Conservation (phyloP, 2,888 invertebrate species). For the Gymnoscelis rufifasciata region DNA sequence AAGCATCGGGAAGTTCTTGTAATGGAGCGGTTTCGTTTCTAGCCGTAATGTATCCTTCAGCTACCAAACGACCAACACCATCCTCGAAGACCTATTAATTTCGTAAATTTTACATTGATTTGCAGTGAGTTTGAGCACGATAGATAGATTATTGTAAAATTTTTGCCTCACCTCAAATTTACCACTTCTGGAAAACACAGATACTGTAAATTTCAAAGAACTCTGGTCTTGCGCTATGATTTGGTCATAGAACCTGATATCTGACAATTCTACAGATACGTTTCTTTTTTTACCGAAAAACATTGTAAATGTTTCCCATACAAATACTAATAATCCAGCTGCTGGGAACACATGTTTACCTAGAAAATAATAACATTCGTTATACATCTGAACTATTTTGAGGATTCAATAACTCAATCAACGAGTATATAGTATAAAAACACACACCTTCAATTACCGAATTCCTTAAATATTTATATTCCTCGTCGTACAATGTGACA, state of each 20-base stretch:
- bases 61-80: slow-evolving; percentile 3
- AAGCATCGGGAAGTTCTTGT: neutral
- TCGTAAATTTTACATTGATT: neutral
- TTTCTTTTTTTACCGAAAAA: slow-evolving; percentile 75
- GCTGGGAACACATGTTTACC: slow-evolving; percentile 86
- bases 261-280: slow-evolving; percentile 83
- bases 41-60: slow-evolving; percentile 8
- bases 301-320: slow-evolving; percentile 85
- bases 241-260: slow-evolving; percentile 79
- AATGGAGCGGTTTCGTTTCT: neutral
- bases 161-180: slow-evolving; percentile 70
- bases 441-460: slow-evolving; percentile 48
- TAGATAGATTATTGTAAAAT: neutral
- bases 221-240: slow-evolving; percentile 78
- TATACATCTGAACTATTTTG: too few species aligned
- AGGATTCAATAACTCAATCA: too few species aligned
- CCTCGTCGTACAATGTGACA: slow-evolving; percentile 37
- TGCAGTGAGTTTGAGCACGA: neutral
- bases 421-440: too few species aligned
- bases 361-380: slow-evolving; percentile 32
- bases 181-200: slow-evolving; percentile 81
- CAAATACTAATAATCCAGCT: slow-evolving; percentile 83
- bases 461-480: slow-evolving; percentile 43
- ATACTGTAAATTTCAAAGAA: slow-evolving; percentile 70
- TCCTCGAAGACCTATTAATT: slow-evolving; percentile 7